Evolutionary conservation across 53 echinoderm and acorn worm genomes (phyloP), one percentile per base, ranked within the genome.

Genomic region (Pentamera pediparva): DNA sequence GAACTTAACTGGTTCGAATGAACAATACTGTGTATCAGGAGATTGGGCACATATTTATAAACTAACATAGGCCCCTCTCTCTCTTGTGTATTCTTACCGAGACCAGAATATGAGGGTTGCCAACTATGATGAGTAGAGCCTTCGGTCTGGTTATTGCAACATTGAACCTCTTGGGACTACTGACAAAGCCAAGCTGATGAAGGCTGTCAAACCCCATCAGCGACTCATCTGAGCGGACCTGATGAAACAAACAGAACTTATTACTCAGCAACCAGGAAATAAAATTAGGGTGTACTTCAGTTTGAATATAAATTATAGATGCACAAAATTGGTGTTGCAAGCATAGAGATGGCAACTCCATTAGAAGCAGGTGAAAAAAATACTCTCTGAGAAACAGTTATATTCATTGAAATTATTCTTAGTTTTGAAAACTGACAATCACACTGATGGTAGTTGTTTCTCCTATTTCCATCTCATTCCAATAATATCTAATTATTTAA

Each of bases 91-190:
- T 10, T 7, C 48, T 70, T 74, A 72, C 72, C 51, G 72, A 32
- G 4, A 62, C 84, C 21, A 98, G 89, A 6, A 98, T 80, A 79
- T 98, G 81, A 18, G 98, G 98, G 35, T 98, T 98, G 18, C 98
- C 98, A 9, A 98, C 65, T 0, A 98, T 81, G 12, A 98, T 78
- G 74, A 89, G 86, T 35, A 98, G 75, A 4, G 89, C 88, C 72
- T 98, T 84, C 10, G 98, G 91, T 37, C 98, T 79, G 5, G 88
- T 98, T 39, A 98, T 91, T 40, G 98, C 80, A 10, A 98, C 98
- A 30, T 98, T 98, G 87, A 98, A 96, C 18, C 98, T 76, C 77
- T 92, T 98, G 2, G 91, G 98, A 77, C 91, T 96, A 84, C 91
- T 88, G 35, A 98, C 83, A 62, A 98, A 98, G 28, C 98, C 98